Evolutionary conservation across 1,140 invertebrate species (phyloP).

Genomic region (Rhopalosiphum padi): DNA sequence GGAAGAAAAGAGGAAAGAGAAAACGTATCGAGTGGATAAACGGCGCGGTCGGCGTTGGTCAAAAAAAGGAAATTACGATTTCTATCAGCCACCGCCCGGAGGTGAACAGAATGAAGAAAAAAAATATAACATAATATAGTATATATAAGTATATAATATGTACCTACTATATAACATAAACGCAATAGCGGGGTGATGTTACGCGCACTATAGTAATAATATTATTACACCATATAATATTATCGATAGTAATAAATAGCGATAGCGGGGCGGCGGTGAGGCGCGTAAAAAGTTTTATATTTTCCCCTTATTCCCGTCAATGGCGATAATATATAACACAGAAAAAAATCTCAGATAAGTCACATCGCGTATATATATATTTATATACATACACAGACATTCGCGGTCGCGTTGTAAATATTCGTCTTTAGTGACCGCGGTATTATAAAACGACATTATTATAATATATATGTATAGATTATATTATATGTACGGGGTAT

Average conservation of each 20-base stretch:
- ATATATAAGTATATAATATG: background rate
- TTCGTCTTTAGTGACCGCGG: background rate
- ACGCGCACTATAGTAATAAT: background rate
- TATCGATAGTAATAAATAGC: slow-evolving; percentile 5
- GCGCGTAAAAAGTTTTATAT: slow-evolving; percentile 18
- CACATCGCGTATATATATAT: background rate
- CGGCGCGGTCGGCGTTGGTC: background rate
- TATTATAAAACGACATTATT: background rate
- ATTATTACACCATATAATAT: slow-evolving; percentile 11
- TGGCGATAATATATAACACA: background rate
- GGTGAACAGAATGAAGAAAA: background rate
- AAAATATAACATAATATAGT: background rate
- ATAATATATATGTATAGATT: background rate
- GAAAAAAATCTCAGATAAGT: background rate
- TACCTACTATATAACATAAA: background rate
- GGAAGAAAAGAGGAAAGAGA: background rate
- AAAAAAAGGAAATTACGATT: slow-evolving; percentile 51
- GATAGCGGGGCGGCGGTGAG: background rate
- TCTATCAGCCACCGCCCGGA: background rate
- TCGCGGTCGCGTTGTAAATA: background rate
- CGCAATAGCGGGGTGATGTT: background rate
- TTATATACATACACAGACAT: background rate
- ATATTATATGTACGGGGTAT: background rate
- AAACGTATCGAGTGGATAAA: background rate
- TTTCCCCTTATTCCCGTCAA: slow-evolving; percentile 13